phyloP scores from a whole-genome alignment of 2,113 vertebrate genomes.

The Dolichallabes microphthalmus region DNA sequence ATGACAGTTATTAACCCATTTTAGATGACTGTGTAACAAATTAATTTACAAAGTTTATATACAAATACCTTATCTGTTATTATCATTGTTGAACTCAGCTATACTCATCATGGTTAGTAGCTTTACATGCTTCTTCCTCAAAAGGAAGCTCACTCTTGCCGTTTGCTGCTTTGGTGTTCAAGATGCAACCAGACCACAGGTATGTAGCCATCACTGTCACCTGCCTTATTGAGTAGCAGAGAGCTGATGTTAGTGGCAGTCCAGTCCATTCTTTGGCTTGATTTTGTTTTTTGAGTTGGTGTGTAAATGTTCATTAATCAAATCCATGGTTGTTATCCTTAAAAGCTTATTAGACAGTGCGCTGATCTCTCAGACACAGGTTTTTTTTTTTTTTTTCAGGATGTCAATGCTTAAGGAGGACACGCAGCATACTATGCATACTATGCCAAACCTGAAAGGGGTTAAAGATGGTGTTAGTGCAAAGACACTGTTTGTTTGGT shows the following conservation, averaged over 20 bases:
- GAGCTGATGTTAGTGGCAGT: slow-evolving; percentile 90
- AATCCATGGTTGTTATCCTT: slow-evolving; percentile 91
- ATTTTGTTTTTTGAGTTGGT: slow-evolving; percentile 66
- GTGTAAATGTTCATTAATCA: slow-evolving; percentile 82
- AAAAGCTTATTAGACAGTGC: slow-evolving; percentile 90
- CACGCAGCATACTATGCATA: slow-evolving; percentile 91
- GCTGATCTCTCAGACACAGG: slow-evolving; percentile 97
- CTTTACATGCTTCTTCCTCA: slow-evolving; percentile 80
- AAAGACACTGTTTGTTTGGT: slow-evolving; percentile 22
- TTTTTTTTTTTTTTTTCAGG: slow-evolving; percentile 71
- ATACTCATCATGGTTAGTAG: slow-evolving; percentile 86
- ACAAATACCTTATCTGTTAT: slow-evolving; percentile 72
- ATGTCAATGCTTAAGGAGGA: slow-evolving; percentile 94
- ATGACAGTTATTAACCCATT: slow-evolving; percentile 83
- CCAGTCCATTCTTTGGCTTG: slow-evolving; percentile 75
- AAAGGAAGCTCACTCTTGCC: slow-evolving; percentile 69
- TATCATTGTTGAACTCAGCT: slow-evolving; percentile 70
- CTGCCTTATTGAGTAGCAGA: slow-evolving; percentile 74
- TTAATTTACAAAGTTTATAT: slow-evolving; percentile 98
- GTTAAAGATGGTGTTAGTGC: slow-evolving; percentile 91
- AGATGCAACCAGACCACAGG: slow-evolving; percentile 87
- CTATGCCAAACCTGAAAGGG: slow-evolving; percentile 99
- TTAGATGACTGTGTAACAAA: slow-evolving; percentile 81
- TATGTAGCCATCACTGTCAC: slow-evolving; percentile 80
- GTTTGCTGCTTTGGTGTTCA: slow-evolving; percentile 71